Base-by-base conservation (phyloP, 53 echinoderm and acorn worm genomes). In the Apostichopus leukothele region DNA sequence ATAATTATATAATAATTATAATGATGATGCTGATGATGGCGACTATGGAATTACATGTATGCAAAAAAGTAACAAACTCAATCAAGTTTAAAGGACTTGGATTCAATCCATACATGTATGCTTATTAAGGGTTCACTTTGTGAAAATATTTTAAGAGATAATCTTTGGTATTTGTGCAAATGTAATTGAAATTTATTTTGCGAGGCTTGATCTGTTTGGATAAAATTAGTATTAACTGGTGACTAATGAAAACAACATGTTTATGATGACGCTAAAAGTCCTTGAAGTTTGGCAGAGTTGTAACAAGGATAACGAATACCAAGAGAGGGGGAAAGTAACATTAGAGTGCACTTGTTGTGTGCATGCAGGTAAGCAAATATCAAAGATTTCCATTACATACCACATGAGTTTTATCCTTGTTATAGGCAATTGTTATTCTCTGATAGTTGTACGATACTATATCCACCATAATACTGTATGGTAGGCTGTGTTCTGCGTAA, bases 371-470 rank as follows among this genome's bases (percentile, higher is more conserved):
- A 20, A 54, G 7, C 13, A 20, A 75, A 16, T n/a, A 4, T 23
- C 19, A 63, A 63, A 27, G 27, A 27, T 27, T 27, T 27, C 27
- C 27, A 27, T 78, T 22, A 89, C 97, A 91, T 74, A 98, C 98
- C 5, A 94, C 96, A 78, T 91, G 91, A 23, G 93, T 90, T 76
- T 94, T 94, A 87, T 98, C 98, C 83, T 92, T 98, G 54, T 95
- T 95, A 60, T 98, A 98, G 3, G 93, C 88, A 75, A 98, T 88
- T 7, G 93, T 92, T 12, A 98, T 89, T 79, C 88, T 95, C 91
- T 95, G 91, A 74, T 94, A 98, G 50, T 76, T 95, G 84, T 90
- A 98, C 22, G 94, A 96, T 3, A 90, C 90, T 10, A 98, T 92
- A 75, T 98, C 98, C n/a, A 93, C 89, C 23, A 94, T 26, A 1